A percentile compares a stretch with the other conserved stretches of the same genome.
phyloP scores from a whole-genome alignment of 2,888 invertebrate genomes.

The Cheilosia urbana region DNA sequence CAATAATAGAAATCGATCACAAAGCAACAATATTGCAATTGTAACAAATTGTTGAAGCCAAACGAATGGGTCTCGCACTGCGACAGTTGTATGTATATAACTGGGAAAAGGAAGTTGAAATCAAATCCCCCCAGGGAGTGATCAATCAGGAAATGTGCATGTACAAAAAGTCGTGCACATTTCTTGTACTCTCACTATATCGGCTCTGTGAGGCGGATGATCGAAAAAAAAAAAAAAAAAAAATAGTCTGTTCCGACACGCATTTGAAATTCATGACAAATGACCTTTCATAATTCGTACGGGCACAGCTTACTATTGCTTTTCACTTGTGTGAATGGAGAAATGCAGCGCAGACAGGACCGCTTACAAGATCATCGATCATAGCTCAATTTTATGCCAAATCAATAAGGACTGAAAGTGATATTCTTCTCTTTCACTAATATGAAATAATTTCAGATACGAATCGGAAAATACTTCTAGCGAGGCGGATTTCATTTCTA shows the following conservation, averaged over 20 bases:
- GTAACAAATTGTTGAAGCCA: conserved; percentile 24
- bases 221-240: background rate
- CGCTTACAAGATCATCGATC: conserved; percentile 70
- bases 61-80: background rate
- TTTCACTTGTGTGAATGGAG: conserved; percentile 25
- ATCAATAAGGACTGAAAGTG: conserved; percentile 60
- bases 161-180: conserved; percentile 54
- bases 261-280: conserved; percentile 73
- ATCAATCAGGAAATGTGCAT: conserved; percentile 72
- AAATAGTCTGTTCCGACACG: conserved; percentile 46
- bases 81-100: background rate
- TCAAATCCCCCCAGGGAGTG: conserved; percentile 65
- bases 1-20: conserved; percentile 41
- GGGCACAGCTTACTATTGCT: conserved; percentile 38
- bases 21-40: conserved; percentile 55
- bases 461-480: conserved; percentile 9
- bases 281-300: conserved; percentile 68
- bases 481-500: conserved; percentile 34
- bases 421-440: conserved; percentile 38
- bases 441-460: conserved; percentile 41
- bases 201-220: conserved; percentile 41
- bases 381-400: conserved; percentile 57
- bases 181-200: conserved; percentile 32
- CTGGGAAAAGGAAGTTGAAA: conserved; percentile 56
- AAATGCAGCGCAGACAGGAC: conserved; percentile 45